A percentile compares a stretch with the other conserved stretches of the same genome.
These are phyloP conservation scores for Pangasianodon gigas DNA, from an alignment of 2,113 vertebrate species.

Conservation along the genomic window DNA sequence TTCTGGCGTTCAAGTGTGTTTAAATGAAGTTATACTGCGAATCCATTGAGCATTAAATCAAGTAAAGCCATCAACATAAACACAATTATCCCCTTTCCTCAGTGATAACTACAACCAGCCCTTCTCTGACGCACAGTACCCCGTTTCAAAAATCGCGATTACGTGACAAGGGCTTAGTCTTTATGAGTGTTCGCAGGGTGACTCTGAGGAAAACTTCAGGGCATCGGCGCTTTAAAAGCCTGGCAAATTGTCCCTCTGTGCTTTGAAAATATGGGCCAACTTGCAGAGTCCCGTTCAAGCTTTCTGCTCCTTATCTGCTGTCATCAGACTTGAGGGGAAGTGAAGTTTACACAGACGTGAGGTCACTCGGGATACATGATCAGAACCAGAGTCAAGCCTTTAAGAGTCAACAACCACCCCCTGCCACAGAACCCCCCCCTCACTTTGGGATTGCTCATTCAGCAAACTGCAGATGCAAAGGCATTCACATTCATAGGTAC, in stretches of 20 bases:
- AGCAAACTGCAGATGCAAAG: not conserved
- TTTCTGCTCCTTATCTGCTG: constrained; percentile 63
- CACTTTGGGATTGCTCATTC: constrained; percentile 9
- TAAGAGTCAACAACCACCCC: constrained; percentile 46
- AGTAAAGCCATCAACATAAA: constrained; percentile 23
- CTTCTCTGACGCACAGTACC: constrained; percentile 18
- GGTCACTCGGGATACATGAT: constrained; percentile 62
- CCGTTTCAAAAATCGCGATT: constrained; percentile 5
- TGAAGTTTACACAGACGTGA: constrained; percentile 69
- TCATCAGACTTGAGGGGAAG: constrained; percentile 74
- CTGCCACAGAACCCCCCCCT: constrained; percentile 39
- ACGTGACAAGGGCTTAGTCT: not conserved
- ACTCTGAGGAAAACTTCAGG: constrained; percentile 3
- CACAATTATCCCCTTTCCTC: constrained; percentile 14
- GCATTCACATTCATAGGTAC: not conserved
- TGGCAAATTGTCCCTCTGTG: constrained; percentile 16
- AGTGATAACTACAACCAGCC: not conserved
- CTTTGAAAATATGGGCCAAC: constrained; percentile 67
- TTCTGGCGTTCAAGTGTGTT: not conserved
- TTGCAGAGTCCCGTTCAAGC: constrained; percentile 71
- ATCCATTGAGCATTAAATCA: constrained; percentile 27
- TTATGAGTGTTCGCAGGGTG: constrained; percentile 8
- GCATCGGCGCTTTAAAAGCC: constrained; percentile 21
- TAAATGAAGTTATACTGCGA: constrained; percentile 9
- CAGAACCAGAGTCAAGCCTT: constrained; percentile 56